Base-by-base conservation (phyloP, 1,140 invertebrate genomes). In the Plutomurus gul region DNA sequence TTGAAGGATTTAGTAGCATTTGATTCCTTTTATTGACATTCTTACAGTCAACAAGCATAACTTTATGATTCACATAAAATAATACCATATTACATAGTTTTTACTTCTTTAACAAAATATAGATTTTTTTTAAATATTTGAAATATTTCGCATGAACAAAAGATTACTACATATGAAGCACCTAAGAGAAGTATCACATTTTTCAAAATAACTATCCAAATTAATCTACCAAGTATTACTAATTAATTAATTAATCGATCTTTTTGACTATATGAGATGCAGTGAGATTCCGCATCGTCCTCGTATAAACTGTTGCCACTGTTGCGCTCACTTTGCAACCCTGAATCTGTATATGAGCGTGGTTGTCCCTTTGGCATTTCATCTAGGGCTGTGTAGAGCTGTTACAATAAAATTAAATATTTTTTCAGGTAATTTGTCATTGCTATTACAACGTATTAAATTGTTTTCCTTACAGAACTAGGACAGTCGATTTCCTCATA, bases 401-500 rank as follows among this genome's bases (percentile, higher is more conserved):
- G 27, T 4, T 47, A 13, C n/a, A 43, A 20, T 4, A 39, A 76
- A 25, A 20, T 18, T 39, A 65, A n/a, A 56, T n/a, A 39, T 1
- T n/a, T n/a, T n/a, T n/a, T n/a, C n/a, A n/a, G n/a, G n/a, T n/a
- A n/a, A n/a, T n/a, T n/a, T n/a, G n/a, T n/a, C n/a, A n/a, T n/a
- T n/a, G n/a, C n/a, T n/a, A n/a, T n/a, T n/a, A n/a, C n/a, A n/a
- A n/a, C 6, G 18, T 39, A 46, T 11, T 10, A 39, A 51, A 33
- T 11, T 51, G 8, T 25, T 33, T 10, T 20, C 0, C 30, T 60
- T 75, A 77, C 70, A 20, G 33, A 51, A 30, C 11, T 43, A 16
- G 39, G 37, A 1, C 43, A 56, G 76, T 81, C 65, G 16, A 82
- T 51, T 43, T 82, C 81, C 47, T 82, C 81, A 60, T 82, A 82